Conservation (phyloP, 2,113 vertebrate species). For the Gobio gobio region DNA sequence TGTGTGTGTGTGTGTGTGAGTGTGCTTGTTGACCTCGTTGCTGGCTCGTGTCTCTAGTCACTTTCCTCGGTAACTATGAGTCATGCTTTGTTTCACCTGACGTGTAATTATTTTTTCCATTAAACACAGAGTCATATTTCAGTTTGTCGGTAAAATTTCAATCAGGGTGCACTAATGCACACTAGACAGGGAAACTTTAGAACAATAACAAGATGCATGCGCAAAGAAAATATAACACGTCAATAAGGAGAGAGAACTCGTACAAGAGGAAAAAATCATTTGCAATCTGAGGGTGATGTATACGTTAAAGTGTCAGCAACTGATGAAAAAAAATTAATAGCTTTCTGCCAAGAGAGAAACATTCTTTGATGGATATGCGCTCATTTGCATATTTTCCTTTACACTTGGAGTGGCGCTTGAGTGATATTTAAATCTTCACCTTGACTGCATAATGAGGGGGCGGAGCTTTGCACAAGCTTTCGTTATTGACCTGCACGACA, state of each 20-base stretch:
- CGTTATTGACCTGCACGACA: conserved; percentile 73
- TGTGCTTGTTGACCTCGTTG: conserved; percentile 70
- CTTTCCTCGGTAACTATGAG: conserved; percentile 78
- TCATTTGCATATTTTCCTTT: conserved; percentile 82
- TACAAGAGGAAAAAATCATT: conserved; percentile 74
- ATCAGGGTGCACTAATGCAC: conserved; percentile 79
- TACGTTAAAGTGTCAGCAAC: conserved; percentile 81
- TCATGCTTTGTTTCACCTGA: conserved; percentile 83
- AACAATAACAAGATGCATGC: conserved; percentile 81
- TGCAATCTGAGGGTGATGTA: conserved; percentile 78
- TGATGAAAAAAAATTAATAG: conserved; percentile 78
- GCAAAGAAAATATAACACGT: conserved; percentile 81
- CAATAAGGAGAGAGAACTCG: conserved; percentile 76
- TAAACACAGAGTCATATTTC: conserved; percentile 84
- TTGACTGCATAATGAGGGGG: conserved; percentile 56
- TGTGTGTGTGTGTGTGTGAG: conserved; percentile 35
- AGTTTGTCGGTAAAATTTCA: conserved; percentile 82
- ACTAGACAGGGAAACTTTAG: conserved; percentile 79
- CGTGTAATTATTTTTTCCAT: conserved; percentile 87
- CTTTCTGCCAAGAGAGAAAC: conserved; percentile 77
- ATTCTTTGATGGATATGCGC: conserved; percentile 80
- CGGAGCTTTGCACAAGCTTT: conserved; percentile 60
- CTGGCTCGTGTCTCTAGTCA: conserved; percentile 80
- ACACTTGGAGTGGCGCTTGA: conserved; percentile 73
- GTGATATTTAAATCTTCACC: conserved; percentile 66